Evolutionary conservation across 2,888 invertebrate genomes (phyloP).

Genomic region (Schrankia costaestrigalis): DNA sequence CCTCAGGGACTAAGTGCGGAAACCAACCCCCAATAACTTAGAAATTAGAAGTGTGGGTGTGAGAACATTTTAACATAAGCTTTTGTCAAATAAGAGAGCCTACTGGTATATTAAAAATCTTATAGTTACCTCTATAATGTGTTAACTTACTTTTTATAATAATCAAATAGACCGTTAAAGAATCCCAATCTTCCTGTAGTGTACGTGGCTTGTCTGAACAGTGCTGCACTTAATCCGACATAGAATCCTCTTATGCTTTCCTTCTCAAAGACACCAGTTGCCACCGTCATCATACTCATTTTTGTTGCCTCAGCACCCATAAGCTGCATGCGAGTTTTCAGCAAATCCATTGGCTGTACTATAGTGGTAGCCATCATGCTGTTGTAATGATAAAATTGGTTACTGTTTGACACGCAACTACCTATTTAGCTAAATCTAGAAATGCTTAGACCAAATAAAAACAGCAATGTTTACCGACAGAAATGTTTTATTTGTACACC

Average conservation of each 20-base stretch:
- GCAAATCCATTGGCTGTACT: slow-evolving; percentile 53
- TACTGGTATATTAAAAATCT: neutral
- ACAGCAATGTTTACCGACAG: too few relatives aligned
- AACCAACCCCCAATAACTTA: too few relatives aligned
- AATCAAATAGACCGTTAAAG: slow-evolving; percentile 90
- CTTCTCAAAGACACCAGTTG: slow-evolving; percentile 85
- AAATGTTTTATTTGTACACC: too few relatives aligned
- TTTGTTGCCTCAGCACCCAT: slow-evolving; percentile 76
- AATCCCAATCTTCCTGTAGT: slow-evolving; percentile 96
- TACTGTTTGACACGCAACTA: too few relatives aligned
- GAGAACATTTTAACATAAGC: too few relatives aligned
- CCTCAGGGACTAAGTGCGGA: too few relatives aligned
- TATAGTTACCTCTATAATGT: neutral
- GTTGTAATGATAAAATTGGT: slow-evolving; percentile 1
- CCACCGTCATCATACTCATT: slow-evolving; percentile 86
- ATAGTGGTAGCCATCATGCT: slow-evolving; percentile 49
- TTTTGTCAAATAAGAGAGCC: neutral
- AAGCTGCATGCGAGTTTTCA: slow-evolving; percentile 59
- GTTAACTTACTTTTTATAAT: slow-evolving; percentile 15
- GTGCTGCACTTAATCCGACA: slow-evolving; percentile 92
- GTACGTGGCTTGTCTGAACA: slow-evolving; percentile 97
- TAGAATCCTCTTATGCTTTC: slow-evolving; percentile 94
- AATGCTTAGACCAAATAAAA: too few relatives aligned
- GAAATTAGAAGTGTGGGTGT: too few relatives aligned
- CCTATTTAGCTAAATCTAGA: too few relatives aligned